Evolutionary conservation across 2,888 invertebrate genomes (phyloP).

Genomic region (Trissoscelio sp.): DNA sequence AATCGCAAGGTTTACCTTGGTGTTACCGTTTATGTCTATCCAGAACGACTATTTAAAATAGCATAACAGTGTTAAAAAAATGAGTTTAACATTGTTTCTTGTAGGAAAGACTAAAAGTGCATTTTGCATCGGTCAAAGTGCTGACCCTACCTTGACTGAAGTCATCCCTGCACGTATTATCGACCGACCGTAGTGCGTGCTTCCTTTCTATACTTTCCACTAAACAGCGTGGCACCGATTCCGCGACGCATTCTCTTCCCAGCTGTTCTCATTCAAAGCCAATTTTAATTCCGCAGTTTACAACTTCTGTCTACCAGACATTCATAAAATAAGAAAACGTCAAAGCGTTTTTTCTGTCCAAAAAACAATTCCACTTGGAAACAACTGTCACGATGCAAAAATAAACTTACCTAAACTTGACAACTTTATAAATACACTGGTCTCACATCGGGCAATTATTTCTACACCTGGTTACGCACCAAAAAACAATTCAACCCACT

Average conservation of each 20-base stretch:
- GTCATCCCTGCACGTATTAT: conserved; percentile 32
- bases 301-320: too few species aligned
- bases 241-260: conserved; percentile 6
- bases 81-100: neutral
- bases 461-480: neutral
- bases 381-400: conserved; percentile 2
- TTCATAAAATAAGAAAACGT: neutral
- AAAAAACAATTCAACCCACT: neutral
- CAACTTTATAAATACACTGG: conserved; percentile 31
- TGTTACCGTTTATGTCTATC: too few species aligned
- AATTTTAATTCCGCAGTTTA: conserved; percentile 3
- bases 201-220: conserved; percentile 52
- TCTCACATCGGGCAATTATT: neutral
- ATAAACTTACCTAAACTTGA: conserved; percentile 36
- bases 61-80: too few species aligned
- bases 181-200: conserved; percentile 29
- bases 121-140: neutral
- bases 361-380: conserved; percentile 13
- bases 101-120: neutral
- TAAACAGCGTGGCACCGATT: conserved; percentile 46
- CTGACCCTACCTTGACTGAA: conserved; percentile 34
- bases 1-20: too few species aligned
- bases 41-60: neutral
- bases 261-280: conserved; percentile 8
- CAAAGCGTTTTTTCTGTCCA: neutral